These are phyloP conservation scores for Sarcophaga variegata DNA, from an alignment of 2,888 invertebrate genomes.

Conservation along the genomic window DNA sequence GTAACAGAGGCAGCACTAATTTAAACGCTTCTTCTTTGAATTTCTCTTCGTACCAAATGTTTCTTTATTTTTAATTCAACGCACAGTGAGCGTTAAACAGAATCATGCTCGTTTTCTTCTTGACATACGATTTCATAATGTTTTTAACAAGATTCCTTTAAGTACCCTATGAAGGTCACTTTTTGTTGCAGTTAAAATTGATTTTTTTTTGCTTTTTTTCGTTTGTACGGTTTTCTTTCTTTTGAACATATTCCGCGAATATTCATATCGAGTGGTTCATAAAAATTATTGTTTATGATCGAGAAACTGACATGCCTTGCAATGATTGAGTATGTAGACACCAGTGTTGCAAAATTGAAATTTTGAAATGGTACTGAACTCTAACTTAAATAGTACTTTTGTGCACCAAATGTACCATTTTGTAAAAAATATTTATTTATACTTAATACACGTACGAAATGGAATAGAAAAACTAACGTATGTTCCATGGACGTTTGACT, in stretches of 20 bases:
- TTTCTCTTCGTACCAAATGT: not conserved
- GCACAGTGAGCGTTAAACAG: slow-evolving; percentile 17
- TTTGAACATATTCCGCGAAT: slow-evolving; percentile 57
- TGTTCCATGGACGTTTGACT: too few species aligned
- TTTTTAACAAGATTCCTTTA: slow-evolving; percentile 23
- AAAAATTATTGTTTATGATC: slow-evolving; percentile 72
- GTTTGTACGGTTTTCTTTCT: not conserved
- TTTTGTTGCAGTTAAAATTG: not conserved
- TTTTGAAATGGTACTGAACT: too few species aligned
- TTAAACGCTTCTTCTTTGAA: slow-evolving; percentile 58
- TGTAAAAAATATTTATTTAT: too few species aligned
- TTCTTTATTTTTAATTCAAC: slow-evolving; percentile 24
- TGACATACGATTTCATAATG: not conserved
- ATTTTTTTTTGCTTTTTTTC: not conserved
- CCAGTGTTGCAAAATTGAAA: too few species aligned
- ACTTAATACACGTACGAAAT: too few species aligned
- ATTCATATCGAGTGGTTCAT: slow-evolving; percentile 59
- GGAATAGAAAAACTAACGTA: too few species aligned
- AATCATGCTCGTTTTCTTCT: not conserved
- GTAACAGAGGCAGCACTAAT: slow-evolving; percentile 4
- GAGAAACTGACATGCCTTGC: slow-evolving; percentile 63
- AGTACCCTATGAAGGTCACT: slow-evolving; percentile 30
- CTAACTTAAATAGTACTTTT: too few species aligned
- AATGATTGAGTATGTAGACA: slow-evolving; percentile 63
- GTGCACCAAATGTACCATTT: too few species aligned